A percentile compares a stretch with the other conserved stretches of the same genome.
phyloP scores from a whole-genome alignment of 1,140 invertebrate species.

The Sarcophaga peregrina region DNA sequence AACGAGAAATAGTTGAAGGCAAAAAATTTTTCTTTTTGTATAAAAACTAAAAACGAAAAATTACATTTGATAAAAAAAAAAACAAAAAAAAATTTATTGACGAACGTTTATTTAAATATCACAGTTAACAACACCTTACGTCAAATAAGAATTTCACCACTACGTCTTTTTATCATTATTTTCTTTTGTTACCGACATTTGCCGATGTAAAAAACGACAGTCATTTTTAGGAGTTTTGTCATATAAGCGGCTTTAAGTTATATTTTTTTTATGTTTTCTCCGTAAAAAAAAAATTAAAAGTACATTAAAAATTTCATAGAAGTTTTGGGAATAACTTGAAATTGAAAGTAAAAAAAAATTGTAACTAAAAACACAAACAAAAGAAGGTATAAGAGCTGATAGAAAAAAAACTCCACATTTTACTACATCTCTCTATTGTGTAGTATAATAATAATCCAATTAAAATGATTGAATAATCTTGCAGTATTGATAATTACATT shows the following conservation, averaged over 20 bases:
- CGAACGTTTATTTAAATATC: neutral
- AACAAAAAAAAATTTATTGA: no score
- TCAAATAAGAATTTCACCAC: constrained; percentile 20
- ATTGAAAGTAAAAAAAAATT: constrained; percentile 2
- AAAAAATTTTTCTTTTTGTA: no score
- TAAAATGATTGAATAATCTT: neutral
- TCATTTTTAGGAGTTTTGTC: constrained; percentile 38
- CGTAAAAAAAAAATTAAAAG: constrained; percentile 4
- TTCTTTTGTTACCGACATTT: constrained; percentile 23
- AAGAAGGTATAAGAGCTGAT: neutral
- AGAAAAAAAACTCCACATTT: neutral
- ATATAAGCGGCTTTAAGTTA: constrained; percentile 9
- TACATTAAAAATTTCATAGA: neutral
- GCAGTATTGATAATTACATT: no score
- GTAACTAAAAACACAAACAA: neutral
- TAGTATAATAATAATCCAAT: constrained; percentile 7
- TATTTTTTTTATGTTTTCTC: constrained; percentile 19
- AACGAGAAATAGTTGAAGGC: no score
- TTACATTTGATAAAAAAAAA: no score
- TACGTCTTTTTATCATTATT: constrained; percentile 13
- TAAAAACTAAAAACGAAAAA: no score
- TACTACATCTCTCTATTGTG: neutral
- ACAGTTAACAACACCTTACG: neutral
- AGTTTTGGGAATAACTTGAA: neutral
- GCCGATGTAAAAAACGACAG: constrained; percentile 34